These are phyloP conservation scores for Drosophila conformis DNA, from an alignment of 2,888 invertebrate genomes.

Conservation along the genomic window DNA sequence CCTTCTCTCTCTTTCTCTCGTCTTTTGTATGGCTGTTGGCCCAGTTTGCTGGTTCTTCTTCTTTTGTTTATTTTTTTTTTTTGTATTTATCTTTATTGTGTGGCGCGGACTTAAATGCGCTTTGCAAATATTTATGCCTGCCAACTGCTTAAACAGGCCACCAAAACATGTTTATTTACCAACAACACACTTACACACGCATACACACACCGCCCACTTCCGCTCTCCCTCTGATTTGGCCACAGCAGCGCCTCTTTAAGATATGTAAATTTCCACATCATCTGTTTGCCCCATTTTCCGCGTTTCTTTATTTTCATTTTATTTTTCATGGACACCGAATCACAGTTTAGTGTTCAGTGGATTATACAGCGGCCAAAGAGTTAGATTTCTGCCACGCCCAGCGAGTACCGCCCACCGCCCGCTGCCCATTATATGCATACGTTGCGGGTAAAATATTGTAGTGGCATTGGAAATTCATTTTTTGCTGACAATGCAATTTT, in stretches of 20 bases:
- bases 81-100: slow-evolving; percentile 70
- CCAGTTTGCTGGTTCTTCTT: slow-evolving; percentile 35
- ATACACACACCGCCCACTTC: background rate
- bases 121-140: slow-evolving; percentile 78
- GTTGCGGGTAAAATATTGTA: slow-evolving; percentile 43
- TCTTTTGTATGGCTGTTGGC: slow-evolving; percentile 37
- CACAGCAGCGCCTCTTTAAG: background rate
- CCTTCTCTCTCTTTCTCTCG: background rate
- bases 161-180: slow-evolving; percentile 72
- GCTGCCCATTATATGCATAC: background rate
- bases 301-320: slow-evolving; percentile 13
- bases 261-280: slow-evolving; percentile 58
- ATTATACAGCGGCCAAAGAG: slow-evolving; percentile 62
- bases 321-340: slow-evolving; percentile 33
- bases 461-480: slow-evolving; percentile 58
- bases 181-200: slow-evolving; percentile 23
- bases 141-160: slow-evolving; percentile 61
- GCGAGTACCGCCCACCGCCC: background rate
- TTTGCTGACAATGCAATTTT: slow-evolving; percentile 75
- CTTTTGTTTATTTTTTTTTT: slow-evolving; percentile 48
- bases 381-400: slow-evolving; percentile 60
- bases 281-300: slow-evolving; percentile 34
- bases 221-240: background rate
- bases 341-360: slow-evolving; percentile 65
- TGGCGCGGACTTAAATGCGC: slow-evolving; percentile 76